Conservation (phyloP, 2,797 vertebrate genomes). For the Danio tinwini region DNA sequence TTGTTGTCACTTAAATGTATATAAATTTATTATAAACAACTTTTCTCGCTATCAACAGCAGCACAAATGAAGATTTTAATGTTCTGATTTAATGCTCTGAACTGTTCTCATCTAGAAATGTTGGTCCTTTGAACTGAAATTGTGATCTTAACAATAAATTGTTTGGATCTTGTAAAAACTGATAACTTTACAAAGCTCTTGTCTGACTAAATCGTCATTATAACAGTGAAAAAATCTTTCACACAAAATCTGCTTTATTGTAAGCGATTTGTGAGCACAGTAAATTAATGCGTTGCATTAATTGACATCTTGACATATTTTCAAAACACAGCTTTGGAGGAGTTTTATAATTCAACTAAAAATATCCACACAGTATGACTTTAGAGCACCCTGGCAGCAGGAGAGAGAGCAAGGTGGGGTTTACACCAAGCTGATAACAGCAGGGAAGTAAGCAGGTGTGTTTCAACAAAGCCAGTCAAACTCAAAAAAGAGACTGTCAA, state of each 20-base stretch:
- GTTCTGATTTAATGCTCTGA: no score
- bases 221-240: neutral
- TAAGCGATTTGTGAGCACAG: neutral
- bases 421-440: conserved; percentile 69
- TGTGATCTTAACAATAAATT: no score
- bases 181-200: neutral
- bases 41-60: no score
- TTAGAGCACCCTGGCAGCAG: neutral
- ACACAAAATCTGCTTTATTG: neutral
- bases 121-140: no score
- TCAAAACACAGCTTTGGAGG: neutral
- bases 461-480: conserved; percentile 51
- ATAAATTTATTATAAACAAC: no score
- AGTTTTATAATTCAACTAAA: neutral
- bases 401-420: conserved; percentile 47
- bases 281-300: conserved; percentile 3
- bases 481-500: conserved; percentile 20
- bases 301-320: neutral
- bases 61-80: no score
- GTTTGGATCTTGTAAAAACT: neutral
- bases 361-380: neutral
- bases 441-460: conserved; percentile 70
- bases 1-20: no score
- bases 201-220: neutral
- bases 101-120: no score